Percentiles rank a stretch among this genome's conserved stretches.
phyloP scores from a whole-genome alignment of 2,797 vertebrate species.

The Mormyrops attenuatus region DNA sequence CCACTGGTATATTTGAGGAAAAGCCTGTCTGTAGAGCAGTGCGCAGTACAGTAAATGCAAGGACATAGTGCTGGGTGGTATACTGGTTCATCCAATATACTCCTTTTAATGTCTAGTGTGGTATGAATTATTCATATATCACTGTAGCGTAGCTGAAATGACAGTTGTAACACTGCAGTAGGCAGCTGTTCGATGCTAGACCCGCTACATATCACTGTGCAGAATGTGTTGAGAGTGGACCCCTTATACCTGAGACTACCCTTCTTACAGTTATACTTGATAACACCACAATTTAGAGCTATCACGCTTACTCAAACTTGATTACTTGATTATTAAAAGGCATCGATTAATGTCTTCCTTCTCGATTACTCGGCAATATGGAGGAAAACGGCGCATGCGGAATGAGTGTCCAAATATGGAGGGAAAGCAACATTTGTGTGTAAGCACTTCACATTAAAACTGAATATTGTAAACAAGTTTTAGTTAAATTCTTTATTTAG shows the following conservation, averaged over 20 bases:
- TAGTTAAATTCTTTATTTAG: too few relatives aligned
- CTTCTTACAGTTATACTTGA: not conserved
- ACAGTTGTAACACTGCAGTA: not conserved
- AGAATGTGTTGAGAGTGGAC: not conserved
- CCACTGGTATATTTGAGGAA: not conserved
- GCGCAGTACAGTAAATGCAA: not conserved
- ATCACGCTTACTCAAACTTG: not conserved
- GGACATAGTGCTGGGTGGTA: not conserved
- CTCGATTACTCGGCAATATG: not conserved
- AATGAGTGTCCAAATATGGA: not conserved
- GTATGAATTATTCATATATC: not conserved
- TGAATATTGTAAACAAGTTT: not conserved
- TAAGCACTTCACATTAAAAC: not conserved
- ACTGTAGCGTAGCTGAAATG: not conserved
- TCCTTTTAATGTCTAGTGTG: not conserved
- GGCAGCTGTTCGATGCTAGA: too few relatives aligned
- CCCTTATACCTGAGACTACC: not conserved
- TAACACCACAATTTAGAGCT: not conserved
- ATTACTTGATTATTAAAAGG: not conserved
- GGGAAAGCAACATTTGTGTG: not conserved
- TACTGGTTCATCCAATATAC: not conserved
- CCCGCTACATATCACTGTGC: not conserved
- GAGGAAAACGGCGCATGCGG: not conserved
- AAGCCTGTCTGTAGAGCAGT: not conserved
- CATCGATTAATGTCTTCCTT: not conserved